These are phyloP conservation scores for Lucilia sericata DNA, from an alignment of 1,140 invertebrate genomes.

Conservation along the genomic window DNA sequence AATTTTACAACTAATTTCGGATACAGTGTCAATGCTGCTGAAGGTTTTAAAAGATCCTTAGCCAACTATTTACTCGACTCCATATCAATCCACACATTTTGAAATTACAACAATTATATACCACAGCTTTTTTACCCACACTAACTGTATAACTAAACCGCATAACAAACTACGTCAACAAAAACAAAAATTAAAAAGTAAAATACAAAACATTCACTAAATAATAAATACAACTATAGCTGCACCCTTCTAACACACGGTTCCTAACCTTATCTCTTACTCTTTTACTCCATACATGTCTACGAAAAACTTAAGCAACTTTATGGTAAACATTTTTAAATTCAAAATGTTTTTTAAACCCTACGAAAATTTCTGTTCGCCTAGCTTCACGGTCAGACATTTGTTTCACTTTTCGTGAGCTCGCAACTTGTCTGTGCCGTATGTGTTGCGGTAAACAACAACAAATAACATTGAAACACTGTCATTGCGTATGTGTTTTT, in stretches of 20 bases:
- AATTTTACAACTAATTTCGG: no score
- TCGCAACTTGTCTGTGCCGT: conserved; percentile 37
- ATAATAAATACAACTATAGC: not conserved
- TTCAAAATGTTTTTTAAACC: not conserved
- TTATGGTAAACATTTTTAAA: not conserved
- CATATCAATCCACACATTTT: no score
- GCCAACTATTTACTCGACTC: no score
- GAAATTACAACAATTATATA: no score
- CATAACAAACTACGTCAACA: not conserved
- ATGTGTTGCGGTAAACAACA: conserved; percentile 39
- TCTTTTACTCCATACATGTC: not conserved
- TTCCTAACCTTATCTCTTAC: not conserved
- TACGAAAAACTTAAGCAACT: not conserved
- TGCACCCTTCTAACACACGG: not conserved
- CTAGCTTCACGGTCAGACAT: conserved; percentile 49
- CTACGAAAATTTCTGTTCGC: conserved; percentile 45
- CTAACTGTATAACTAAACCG: not conserved
- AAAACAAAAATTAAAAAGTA: no score
- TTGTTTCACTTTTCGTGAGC: conserved; percentile 53
- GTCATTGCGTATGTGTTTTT: not conserved
- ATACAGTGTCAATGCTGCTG: no score
- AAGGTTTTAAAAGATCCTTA: no score
- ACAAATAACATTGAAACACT: not conserved
- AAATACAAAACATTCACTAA: not conserved
- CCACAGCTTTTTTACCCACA: conserved; percentile 14